Evolutionary conservation across 1,140 invertebrate genomes (phyloP), one percentile per base, ranked within the genome.

Genomic region (Eueides isabella): DNA sequence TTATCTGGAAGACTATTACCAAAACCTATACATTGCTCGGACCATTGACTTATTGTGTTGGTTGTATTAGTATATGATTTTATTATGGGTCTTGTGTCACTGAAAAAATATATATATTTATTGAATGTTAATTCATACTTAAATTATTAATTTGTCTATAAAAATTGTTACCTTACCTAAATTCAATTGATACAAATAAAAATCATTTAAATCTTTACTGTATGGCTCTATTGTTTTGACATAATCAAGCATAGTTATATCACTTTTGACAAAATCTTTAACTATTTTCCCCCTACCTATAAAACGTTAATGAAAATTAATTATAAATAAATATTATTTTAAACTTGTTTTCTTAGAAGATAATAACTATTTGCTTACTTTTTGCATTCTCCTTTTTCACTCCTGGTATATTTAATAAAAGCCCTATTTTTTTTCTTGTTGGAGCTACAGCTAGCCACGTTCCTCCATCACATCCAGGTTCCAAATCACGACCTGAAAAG

Each of bases 401-500:
- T 79, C 94, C 94, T 6, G 95, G 94, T 65, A 97, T 89, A 90
- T 97, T 98, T 14, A 97, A 93, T 19, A 97, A 84, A 1, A 95
- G 93, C 41, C 95, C 96, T 70, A 97, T 88, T 87, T 94, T 95
- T 55, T 88, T 87, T 29, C 83, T 76, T 2, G 72, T 77, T 28
- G 84, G 81, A 35, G 91, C 85, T 33, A 97, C 81, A 7, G 95
- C 97, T 26, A 97, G 85, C 97, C 97, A 98, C 11, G 96, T 96
- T 5, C 97, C 96, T 91, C 97, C 96, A 92, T 96, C 96, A 82
- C 94, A 94, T 16, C 96, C 96, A 29, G 94, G 92, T 85, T 96
- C 95, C 90, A 97, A 90, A 88, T 98, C 97, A 74, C 92, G 94
- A 61, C 96, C 96, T 96, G 71, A 35, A 85, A 74, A 55, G 48